These are phyloP conservation scores for Oxygymnocypris stewartii DNA, from an alignment of 2,113 vertebrate species.

Conservation along the genomic window DNA sequence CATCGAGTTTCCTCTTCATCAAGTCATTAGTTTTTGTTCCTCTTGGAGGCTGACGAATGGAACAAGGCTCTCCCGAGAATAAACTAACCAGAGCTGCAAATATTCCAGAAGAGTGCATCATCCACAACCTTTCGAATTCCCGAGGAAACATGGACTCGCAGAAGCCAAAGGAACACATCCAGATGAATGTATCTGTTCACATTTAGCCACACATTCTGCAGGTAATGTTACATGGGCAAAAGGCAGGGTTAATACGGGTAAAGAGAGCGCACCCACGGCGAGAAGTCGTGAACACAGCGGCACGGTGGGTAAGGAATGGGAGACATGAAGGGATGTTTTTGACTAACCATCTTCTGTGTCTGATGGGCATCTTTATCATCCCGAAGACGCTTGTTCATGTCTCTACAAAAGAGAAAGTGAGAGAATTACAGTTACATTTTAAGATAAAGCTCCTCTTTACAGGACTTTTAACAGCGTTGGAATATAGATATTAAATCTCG, in stretches of 20 bases:
- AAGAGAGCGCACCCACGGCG: constrained; percentile 66
- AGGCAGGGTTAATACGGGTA: constrained; percentile 67
- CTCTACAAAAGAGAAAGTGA: constrained; percentile 69
- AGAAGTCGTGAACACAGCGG: constrained; percentile 73
- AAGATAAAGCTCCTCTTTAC: background rate
- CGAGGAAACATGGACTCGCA: background rate
- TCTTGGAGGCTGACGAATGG: background rate
- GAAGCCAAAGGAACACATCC: background rate
- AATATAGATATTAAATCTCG: background rate
- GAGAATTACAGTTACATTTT: background rate
- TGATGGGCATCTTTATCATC: constrained; percentile 90
- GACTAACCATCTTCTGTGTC: constrained; percentile 84
- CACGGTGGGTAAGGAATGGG: constrained; percentile 67
- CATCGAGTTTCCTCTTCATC: background rate
- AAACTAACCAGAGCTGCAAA: background rate
- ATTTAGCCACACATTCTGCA: constrained; percentile 11
- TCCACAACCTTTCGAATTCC: background rate
- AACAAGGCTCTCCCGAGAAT: background rate
- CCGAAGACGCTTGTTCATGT: constrained; percentile 90
- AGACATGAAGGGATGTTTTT: constrained; percentile 69
- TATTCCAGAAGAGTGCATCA: background rate
- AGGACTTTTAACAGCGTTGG: background rate
- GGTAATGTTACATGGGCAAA: constrained; percentile 34
- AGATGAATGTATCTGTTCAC: background rate
- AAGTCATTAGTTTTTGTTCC: background rate